Conservation (phyloP, 2,113 vertebrate species). For the Butorides virescens region DNA sequence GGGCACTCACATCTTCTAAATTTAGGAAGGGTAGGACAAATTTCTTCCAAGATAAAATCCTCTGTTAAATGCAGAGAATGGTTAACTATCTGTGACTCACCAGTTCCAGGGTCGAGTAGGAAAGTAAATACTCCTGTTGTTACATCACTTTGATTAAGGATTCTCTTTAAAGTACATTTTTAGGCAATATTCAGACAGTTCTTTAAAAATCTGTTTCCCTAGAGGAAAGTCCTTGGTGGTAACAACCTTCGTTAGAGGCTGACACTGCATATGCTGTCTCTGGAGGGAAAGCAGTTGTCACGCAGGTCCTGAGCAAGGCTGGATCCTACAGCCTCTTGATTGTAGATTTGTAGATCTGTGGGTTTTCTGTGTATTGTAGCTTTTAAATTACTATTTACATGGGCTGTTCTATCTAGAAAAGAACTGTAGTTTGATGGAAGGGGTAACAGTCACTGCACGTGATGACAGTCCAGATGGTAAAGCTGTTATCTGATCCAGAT, state of each 20-base stretch:
- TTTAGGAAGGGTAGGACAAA: background rate
- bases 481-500: background rate
- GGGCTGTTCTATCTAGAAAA: background rate
- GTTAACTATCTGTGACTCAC: background rate
- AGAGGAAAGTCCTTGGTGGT: background rate
- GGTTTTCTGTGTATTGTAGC: background rate
- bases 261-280: background rate
- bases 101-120: background rate
- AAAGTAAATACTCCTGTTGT: background rate
- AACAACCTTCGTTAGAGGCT: background rate
- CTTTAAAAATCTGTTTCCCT: background rate
- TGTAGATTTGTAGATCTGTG: background rate
- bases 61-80: background rate
- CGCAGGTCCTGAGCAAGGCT: background rate
- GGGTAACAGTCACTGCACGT: background rate
- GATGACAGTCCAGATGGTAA: background rate
- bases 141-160: background rate
- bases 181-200: background rate
- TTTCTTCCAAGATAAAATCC: background rate
- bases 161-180: slow-evolving; percentile 26
- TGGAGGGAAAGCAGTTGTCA: background rate
- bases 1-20: background rate
- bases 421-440: background rate
- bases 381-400: background rate
- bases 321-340: background rate